Percentiles rank a stretch among this genome's conserved stretches.
phyloP scores from a whole-genome alignment of 2,888 invertebrate species.

The Leucophora obtusa region DNA sequence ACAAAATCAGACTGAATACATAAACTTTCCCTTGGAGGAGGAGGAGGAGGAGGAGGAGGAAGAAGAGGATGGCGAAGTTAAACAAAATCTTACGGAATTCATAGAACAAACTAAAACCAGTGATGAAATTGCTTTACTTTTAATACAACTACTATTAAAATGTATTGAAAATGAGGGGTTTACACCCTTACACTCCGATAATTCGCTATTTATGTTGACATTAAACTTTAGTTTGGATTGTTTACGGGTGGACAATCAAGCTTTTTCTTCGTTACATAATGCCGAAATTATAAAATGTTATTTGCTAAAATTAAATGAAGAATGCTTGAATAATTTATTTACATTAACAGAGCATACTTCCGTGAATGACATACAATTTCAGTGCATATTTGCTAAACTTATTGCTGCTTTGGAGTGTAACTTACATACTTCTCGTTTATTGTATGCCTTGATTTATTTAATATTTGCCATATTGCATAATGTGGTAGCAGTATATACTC shows the following conservation, averaged over 20 bases:
- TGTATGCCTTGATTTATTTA: slow-evolving; percentile 72
- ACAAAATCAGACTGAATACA: neutral
- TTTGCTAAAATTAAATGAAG: slow-evolving; percentile 72
- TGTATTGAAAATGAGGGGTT: slow-evolving; percentile 73
- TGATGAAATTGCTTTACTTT: slow-evolving; percentile 74
- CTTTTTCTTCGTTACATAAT: slow-evolving; percentile 67
- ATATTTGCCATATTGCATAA: slow-evolving; percentile 75
- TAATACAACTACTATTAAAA: slow-evolving; percentile 74
- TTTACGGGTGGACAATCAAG: slow-evolving; percentile 66
- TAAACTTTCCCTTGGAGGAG: slow-evolving; percentile 7
- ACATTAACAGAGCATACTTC: slow-evolving; percentile 67
- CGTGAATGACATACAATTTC: slow-evolving; percentile 69
- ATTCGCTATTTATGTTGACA: slow-evolving; percentile 72
- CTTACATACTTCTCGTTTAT: slow-evolving; percentile 59
- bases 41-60: too few relatives aligned
- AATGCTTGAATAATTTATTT: slow-evolving; percentile 75
- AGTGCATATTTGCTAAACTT: slow-evolving; percentile 70
- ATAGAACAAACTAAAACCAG: slow-evolving; percentile 69
- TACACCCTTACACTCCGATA: slow-evolving; percentile 67
- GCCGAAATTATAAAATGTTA: slow-evolving; percentile 73
- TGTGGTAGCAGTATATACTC: slow-evolving; percentile 65
- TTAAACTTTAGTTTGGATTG: slow-evolving; percentile 75
- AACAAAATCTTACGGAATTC: slow-evolving; percentile 66
- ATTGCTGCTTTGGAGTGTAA: slow-evolving; percentile 64
- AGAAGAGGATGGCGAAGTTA: neutral